Percentiles rank a stretch among this genome's conserved stretches.
phyloP scores from a whole-genome alignment of 1,140 invertebrate species.

The Pseudomyrmex gracilis region DNA sequence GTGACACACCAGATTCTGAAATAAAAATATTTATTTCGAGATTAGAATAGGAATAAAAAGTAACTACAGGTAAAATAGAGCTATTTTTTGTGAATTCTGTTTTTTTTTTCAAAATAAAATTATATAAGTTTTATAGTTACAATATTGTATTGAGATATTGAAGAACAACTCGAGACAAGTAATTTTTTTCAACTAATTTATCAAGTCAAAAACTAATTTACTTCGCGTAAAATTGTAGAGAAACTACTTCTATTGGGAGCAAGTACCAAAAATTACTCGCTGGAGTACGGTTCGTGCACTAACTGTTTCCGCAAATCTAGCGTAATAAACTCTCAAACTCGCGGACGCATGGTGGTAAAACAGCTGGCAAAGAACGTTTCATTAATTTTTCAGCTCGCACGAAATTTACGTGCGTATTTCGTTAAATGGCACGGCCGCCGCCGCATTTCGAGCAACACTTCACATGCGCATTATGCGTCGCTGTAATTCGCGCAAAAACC shows the following conservation, averaged over 20 bases:
- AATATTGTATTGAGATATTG: neutral
- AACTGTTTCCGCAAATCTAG: constrained; percentile 32
- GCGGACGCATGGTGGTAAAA: neutral
- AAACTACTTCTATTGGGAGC: neutral
- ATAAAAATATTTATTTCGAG: constrained; percentile 9
- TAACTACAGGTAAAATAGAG: neutral
- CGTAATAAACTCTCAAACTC: constrained; percentile 41
- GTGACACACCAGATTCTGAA: constrained; percentile 32
- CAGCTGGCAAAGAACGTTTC: constrained; percentile 23
- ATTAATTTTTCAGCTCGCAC: constrained; percentile 41
- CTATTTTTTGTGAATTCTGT: neutral
- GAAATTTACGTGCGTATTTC: constrained; percentile 26
- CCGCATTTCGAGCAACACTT: constrained; percentile 4
- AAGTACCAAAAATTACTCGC: constrained; percentile 21
- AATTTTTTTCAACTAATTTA: constrained; percentile 26
- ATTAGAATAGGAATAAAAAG: neutral
- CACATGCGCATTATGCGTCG: constrained; percentile 12
- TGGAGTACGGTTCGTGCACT: neutral
- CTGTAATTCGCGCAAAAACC: neutral
- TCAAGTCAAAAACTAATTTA: neutral
- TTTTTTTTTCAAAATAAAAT: neutral
- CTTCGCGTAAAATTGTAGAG: constrained; percentile 15
- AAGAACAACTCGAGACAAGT: neutral
- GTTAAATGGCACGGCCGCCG: constrained; percentile 9
- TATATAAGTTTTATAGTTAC: neutral